Conservation (phyloP, 2,797 vertebrate genomes). For the Malacoraja senta region DNA sequence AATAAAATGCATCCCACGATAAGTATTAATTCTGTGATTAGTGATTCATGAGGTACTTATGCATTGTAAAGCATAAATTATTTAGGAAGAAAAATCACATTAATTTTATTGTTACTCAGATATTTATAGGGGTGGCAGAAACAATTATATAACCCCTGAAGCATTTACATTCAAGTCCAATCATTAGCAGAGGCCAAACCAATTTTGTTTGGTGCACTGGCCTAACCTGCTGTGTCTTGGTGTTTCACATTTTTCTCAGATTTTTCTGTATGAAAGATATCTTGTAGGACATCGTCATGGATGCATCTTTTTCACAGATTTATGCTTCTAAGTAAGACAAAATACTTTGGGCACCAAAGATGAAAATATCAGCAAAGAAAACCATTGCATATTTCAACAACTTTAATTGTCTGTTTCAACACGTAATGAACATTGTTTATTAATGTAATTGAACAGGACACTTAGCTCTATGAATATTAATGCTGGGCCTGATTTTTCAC, state of each 20-base stretch:
- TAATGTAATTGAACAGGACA: background rate
- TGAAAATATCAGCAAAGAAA: background rate
- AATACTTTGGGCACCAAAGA: background rate
- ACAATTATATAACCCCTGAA: constrained; percentile 70
- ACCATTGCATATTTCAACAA: background rate
- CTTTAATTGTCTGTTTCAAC: constrained; percentile 9
- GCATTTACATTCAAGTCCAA: constrained; percentile 52
- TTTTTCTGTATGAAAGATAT: background rate
- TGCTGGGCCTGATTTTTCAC: background rate
- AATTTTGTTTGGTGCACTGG: constrained; percentile 41
- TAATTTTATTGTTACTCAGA: constrained; percentile 76
- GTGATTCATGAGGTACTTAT: constrained; percentile 62
- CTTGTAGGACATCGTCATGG: background rate
- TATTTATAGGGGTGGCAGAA: constrained; percentile 83
- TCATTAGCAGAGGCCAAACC: constrained; percentile 45
- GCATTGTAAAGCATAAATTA: constrained; percentile 72
- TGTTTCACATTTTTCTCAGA: background rate
- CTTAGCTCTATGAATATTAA: constrained; percentile 19
- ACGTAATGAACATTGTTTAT: background rate
- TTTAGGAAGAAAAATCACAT: constrained; percentile 80
- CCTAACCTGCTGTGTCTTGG: constrained; percentile 26
- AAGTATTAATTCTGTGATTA: constrained; percentile 39
- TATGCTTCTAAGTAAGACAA: background rate
- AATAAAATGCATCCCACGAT: constrained; percentile 38
- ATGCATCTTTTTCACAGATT: background rate